Evolutionary conservation across 1,140 invertebrate genomes (phyloP), one percentile per base, ranked within the genome.

Genomic region (Centruroides sculpturatus): DNA sequence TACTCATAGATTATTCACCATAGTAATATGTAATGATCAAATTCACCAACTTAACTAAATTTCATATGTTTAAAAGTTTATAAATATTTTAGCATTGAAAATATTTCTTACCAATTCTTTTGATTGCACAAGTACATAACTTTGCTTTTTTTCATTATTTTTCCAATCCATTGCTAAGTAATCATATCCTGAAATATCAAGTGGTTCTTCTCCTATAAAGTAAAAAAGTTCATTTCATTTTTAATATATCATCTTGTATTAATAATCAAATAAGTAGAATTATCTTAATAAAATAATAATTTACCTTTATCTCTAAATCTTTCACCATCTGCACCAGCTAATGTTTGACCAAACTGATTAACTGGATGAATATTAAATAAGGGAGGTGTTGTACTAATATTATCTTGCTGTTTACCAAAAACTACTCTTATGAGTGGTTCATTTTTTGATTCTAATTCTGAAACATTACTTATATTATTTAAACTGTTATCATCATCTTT

Each of bases 91-190:
- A 23, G 23, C 2, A 23, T 23, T 23, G 23, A 23, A 23, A 23
- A 23, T 3, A 41, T 41, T 8, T 41, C 69, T 64, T 65, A 74
- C 72, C 68, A 74, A 55, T 55, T 71, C 69, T 65, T 75, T 76
- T 7, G 72, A 67, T 57, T 74, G 71, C 4, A 76, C 72, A 36
- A 75, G 60, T 2, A 74, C 75, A 66, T 72, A 73, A 51, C 67
- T 68, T 6, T 65, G 62, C n/a, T 67, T 61, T 48, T 70, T 71
- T 51, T 75, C 72, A 58, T 68, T 66, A 52, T 78, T 78, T 48
- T 72, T 72, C 76, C 76, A 77, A 64, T 77, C 76, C 69, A 78
- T 73, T 35, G 75, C 71, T 49, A 77, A 62, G 64, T 69, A 72
- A 47, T 65, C 63, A 49, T 68, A 66, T 36, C 67, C 63, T 11